Evolutionary conservation across 2,888 invertebrate genomes (phyloP).

Genomic region (Heliconius charithonia): DNA sequence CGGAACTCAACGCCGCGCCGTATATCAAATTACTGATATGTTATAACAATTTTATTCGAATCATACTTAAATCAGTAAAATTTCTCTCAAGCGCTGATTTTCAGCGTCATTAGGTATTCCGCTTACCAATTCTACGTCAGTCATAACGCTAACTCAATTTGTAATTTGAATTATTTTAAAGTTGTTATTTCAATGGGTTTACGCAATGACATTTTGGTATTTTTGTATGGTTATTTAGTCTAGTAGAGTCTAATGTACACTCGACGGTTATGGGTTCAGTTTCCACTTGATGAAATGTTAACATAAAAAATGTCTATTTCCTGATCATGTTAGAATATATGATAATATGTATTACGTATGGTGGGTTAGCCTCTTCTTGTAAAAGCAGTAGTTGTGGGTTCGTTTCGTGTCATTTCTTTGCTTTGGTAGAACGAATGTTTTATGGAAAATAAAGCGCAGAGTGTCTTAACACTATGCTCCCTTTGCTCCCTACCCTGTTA

Average conservation of each 20-base stretch:
- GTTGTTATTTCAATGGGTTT: constrained; percentile 11
- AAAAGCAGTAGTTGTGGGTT: no score
- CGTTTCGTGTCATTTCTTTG: no score
- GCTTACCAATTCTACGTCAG: constrained; percentile 21
- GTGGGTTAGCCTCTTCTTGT: no score
- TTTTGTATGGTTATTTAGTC: not conserved
- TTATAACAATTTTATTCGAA: not conserved
- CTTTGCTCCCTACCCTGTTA: no score
- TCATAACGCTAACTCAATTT: constrained; percentile 25
- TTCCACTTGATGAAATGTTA: not conserved
- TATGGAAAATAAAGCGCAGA: no score
- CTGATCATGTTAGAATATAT: no score
- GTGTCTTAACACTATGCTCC: no score
- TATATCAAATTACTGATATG: not conserved
- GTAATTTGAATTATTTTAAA: constrained; percentile 21
- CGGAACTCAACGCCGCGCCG: no score
- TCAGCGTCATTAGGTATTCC: constrained; percentile 22
- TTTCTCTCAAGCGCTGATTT: constrained; percentile 11
- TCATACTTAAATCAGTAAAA: not conserved
- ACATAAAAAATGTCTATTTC: not conserved
- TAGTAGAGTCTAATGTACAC: not conserved
- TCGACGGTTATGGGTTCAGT: not conserved
- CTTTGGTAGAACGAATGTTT: no score
- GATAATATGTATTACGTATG: no score
- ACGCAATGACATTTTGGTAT: not conserved